Base-by-base conservation (phyloP, 2,888 invertebrate genomes). In the Pandemis corylana region DNA sequence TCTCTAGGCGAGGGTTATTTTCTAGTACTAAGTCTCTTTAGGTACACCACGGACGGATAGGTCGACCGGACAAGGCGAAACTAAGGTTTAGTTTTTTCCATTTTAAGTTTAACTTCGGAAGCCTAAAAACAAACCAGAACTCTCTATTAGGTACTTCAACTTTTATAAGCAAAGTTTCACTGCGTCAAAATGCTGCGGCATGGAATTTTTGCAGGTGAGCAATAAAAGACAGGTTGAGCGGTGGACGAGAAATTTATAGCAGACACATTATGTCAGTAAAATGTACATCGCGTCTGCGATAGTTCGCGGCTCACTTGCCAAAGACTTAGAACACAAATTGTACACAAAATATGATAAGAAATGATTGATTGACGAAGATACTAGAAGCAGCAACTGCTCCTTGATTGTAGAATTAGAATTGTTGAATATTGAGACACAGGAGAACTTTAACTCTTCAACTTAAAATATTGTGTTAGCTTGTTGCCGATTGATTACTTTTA, bases 121-220 rank as follows among this genome's bases (percentile, higher is more conserved):
- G 28, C 28, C 28, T 5, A 46, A 12, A 46, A 46, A 46, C 4
- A 46, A 46, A 46, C 15, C 56, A 56, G 49, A 20, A 59, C 59
- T 28, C 59, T 9, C 5, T 36, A 36, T 36, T 36, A 59, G 12
- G 49, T 69, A 67, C 49, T 28, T 61, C 36, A n/a, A 20, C 36
- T 13, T 67, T 67, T 56, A 74, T 63, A 69, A 53, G 67, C 46
- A 13, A 53, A 63, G 65, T 64, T 51, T 7, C 68, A 56, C 70
- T 75, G 71, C 75, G 75, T 75, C 70, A 71, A 49, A 74, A 75
- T 56, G 71, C 67, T 67, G 71, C 66, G 51, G 53, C 15, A 49
- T 62, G 20, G 64, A 46, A 36, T 66, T 68, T 68, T 68, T 59
- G 42, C 67, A 67, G 67, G 67, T 67, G 41, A 66, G 51, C 66